A percentile compares a stretch with the other conserved stretches of the same genome.
Conservation (phyloP, 1,140 invertebrate species). For the Zophobas atratus region DNA sequence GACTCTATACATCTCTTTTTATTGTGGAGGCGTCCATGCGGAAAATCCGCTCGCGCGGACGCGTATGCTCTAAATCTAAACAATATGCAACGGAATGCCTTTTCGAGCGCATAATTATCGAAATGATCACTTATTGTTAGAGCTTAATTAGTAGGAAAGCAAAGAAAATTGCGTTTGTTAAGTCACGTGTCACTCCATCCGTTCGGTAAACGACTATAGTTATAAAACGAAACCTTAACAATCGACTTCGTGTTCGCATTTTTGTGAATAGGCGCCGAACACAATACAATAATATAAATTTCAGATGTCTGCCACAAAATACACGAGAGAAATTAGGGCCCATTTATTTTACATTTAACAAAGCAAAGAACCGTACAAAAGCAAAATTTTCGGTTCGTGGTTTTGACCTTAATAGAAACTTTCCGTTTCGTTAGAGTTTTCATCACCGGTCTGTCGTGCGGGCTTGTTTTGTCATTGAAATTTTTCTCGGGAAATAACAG, state of each 20-base stretch:
- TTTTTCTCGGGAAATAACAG: too few relatives aligned
- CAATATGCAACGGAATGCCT: not conserved
- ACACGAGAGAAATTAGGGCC: not conserved
- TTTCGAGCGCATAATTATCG: too few relatives aligned
- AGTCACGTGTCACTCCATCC: too few relatives aligned
- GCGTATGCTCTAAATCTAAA: not conserved
- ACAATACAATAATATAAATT: constrained; percentile 4
- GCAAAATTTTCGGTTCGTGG: not conserved
- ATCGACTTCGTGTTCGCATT: not conserved
- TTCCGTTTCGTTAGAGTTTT: not conserved
- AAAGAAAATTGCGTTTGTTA: too few relatives aligned
- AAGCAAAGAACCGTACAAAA: not conserved
- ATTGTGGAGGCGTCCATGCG: not conserved
- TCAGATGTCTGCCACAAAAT: not conserved
- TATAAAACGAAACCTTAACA: too few relatives aligned
- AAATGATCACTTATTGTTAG: too few relatives aligned
- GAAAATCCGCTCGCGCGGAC: not conserved
- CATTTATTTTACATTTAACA: not conserved
- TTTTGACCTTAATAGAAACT: not conserved
- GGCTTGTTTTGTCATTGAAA: too few relatives aligned
- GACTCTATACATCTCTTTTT: not conserved
- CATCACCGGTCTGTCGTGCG: too few relatives aligned
- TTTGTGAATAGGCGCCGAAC: not conserved
- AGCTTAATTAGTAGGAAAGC: too few relatives aligned
- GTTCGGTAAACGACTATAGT: too few relatives aligned